Conservation (phyloP, 2,113 vertebrate genomes). For the Triplophysa siluroides region DNA sequence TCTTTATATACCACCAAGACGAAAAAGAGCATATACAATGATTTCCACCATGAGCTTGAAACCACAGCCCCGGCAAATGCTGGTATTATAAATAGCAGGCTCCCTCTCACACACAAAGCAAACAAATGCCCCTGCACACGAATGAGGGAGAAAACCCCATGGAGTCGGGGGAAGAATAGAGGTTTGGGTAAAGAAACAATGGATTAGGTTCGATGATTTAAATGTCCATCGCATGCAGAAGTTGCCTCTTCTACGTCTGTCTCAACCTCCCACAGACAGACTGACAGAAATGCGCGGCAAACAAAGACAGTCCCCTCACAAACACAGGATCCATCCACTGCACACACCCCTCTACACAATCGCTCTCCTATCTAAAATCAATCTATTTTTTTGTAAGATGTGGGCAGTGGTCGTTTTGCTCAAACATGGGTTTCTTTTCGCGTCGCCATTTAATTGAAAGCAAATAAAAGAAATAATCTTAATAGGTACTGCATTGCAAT, state of each 20-base stretch:
- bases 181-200: not conserved
- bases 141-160: not conserved
- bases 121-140: constrained; percentile 23
- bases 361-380: not conserved
- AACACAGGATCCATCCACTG: constrained; percentile 36
- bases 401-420: not conserved
- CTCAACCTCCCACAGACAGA: constrained; percentile 65
- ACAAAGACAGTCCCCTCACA: constrained; percentile 75
- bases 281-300: constrained; percentile 76
- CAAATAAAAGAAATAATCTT: not conserved
- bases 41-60: not conserved
- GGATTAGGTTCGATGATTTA: constrained; percentile 19
- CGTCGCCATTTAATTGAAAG: not conserved
- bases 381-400: not conserved
- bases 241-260: constrained; percentile 33
- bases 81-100: constrained; percentile 58
- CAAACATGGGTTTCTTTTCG: too few species aligned
- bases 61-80: constrained; percentile 10
- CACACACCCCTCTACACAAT: constrained; percentile 51
- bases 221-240: constrained; percentile 48
- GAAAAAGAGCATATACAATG: constrained; percentile 22
- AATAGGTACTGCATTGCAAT: not conserved
- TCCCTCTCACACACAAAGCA: constrained; percentile 52
- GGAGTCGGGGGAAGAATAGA: not conserved
- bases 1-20: not conserved